Conservation (phyloP, 92 coral and sea anemone genomes). For the Pocillopora grandis region DNA sequence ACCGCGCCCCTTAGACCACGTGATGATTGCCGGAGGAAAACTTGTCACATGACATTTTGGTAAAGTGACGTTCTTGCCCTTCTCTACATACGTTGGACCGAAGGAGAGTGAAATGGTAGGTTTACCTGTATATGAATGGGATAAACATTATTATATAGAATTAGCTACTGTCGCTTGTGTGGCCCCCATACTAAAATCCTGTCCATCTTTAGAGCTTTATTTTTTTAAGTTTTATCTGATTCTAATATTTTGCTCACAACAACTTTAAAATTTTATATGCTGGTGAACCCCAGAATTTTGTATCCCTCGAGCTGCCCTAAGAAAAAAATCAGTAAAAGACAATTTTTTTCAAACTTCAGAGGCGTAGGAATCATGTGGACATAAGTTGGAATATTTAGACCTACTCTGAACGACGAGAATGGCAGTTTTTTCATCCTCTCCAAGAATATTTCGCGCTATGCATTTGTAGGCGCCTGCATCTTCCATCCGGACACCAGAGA, state of each 20-base stretch:
- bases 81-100: not conserved
- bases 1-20: constrained; percentile 1
- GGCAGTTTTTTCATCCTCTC: not conserved
- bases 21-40: constrained; percentile 4
- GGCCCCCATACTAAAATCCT: too few species aligned
- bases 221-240: not conserved
- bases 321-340: too few species aligned
- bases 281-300: too few species aligned
- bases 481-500: not conserved
- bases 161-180: too few species aligned
- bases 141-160: not conserved
- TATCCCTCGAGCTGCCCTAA: too few species aligned
- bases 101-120: not conserved
- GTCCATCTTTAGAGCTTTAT: not conserved
- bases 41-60: constrained; percentile 11
- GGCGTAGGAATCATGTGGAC: not conserved
- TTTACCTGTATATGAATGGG: not conserved
- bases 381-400: not conserved
- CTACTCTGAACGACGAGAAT: constrained; percentile 4
- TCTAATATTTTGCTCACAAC: too few species aligned
- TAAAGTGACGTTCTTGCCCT: not conserved
- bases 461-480: constrained; percentile 12
- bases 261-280: too few species aligned
- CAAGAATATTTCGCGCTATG: constrained; percentile 2
- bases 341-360: too few species aligned